Evolutionary conservation across 2,113 vertebrate genomes (phyloP).

Genomic region (Rhegmatorhina hoffmannsi): DNA sequence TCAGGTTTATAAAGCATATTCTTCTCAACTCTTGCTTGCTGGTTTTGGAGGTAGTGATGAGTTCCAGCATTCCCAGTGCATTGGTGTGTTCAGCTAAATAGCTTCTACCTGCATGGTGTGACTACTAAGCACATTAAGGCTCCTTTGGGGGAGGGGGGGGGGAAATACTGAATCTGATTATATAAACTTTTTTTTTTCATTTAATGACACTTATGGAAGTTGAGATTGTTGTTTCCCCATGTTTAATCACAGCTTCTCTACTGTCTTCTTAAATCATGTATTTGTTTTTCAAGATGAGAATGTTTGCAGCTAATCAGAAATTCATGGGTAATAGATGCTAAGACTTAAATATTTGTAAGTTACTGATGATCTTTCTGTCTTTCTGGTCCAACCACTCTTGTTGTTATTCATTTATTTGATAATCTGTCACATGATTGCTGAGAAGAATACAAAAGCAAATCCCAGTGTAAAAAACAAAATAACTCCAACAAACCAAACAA

Average conservation of each 20-base stretch:
- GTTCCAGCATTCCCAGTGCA: not conserved
- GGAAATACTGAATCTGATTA: not conserved
- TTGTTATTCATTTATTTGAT: not conserved
- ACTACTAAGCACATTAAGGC: not conserved
- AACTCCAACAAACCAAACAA: not conserved
- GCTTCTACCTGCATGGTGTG: constrained; percentile 23
- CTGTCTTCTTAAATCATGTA: not conserved
- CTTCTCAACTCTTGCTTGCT: not conserved
- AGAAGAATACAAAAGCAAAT: not conserved
- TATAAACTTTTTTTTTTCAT: not conserved
- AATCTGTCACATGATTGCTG: not conserved
- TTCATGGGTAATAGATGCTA: not conserved
- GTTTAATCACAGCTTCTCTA: not conserved
- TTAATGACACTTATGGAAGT: not conserved
- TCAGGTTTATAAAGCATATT: not conserved
- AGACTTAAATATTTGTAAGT: not conserved
- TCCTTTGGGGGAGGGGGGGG: not conserved
- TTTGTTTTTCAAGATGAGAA: not conserved
- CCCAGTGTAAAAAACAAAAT: not conserved
- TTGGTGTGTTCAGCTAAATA: not conserved
- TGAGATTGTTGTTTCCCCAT: not conserved
- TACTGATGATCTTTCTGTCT: not conserved
- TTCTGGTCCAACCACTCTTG: not conserved
- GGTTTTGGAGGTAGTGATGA: not conserved
- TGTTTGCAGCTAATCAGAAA: not conserved